Base-by-base conservation (phyloP, 2,888 invertebrate genomes). In the Sphinx pinastri region DNA sequence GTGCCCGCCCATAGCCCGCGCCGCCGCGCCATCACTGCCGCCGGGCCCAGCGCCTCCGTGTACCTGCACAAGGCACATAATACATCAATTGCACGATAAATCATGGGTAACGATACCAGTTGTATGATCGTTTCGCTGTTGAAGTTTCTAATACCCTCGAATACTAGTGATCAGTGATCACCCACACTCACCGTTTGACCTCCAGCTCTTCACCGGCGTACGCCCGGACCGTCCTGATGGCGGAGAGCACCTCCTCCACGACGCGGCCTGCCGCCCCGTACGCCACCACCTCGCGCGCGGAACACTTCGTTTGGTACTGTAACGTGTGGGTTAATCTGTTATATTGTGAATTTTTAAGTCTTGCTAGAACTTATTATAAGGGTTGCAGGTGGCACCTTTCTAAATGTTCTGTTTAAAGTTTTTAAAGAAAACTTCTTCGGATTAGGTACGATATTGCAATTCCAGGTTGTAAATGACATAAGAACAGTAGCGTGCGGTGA, bases 241-340 rank as follows among this genome's bases (percentile, higher is more conserved):
- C 95, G 0, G 96, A 94, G 45, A 97, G 92, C 0, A 96, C 97
- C 83, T 97, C 97, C 83, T 97, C 97, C 12, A 96, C 97, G 0
- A 97, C 95, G 13, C 94, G 91, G 0, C 97, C 97, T 0, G 97
- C 97, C 68, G 95, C 92, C 0, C 97, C 96, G 86, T 98, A 98
- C 11, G 96, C 95, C 45, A 93, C 87, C 67, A 95, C 90, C 81
- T 97, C 96, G 75, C 94, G 94, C 8, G 93, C 94, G 0, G 96
- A 95, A 70, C 95, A 91, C 2, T 95, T 94, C 13, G 96, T 95
- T 80, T 96, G 96, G 81, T 96, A 95, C 94, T 94, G 83, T 70
- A 10, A 68, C 0, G 13, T 60, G 31, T 38, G 71, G 70, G 12
- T 55, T 45, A 8, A 52, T 60, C 1, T 45, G 51, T 0, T 59